Evolutionary conservation across 1,140 invertebrate species (phyloP), one percentile per base, ranked within the genome.

Genomic region (Plutomurus gul): DNA sequence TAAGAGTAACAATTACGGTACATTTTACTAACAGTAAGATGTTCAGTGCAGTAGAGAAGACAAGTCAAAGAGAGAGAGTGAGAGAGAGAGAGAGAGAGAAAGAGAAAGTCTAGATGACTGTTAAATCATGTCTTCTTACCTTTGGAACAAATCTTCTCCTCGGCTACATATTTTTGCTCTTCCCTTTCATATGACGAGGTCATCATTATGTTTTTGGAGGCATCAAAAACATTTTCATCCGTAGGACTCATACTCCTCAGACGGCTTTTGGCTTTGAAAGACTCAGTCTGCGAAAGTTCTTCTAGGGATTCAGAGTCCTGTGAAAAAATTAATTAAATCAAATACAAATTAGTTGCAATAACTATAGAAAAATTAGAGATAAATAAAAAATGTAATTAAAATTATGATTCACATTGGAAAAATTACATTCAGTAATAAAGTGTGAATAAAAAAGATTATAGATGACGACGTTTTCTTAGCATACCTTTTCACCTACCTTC

Each of bases 261-360:
- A 4, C 36, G 36, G 11, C 37, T 60, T 74, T 82, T 81, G 10
- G 43, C 40, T 75, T 78, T 81, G 75, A 82, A 79, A 20, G 81
- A 71, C 33, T 81, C 76, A 37, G 78, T 70, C 70, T 83, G 82
- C 6, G 83, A 80, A 47, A 89, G 81, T 75, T 91, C 90, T 84
- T 90, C 90, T 1, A 91, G 88, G 11, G 90, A 91, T 85, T 92
- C 91, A 0, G 90, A 91, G 83, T 91, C 90, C 91, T 91, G 81
- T 16, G n/a, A 70, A n/a, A 76, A 56, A 71, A 71, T 71, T 71
- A 43, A n/a, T 43, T n/a, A 43, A 43, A 2, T 43, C 39, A 13
- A 13, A 1, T 8, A 13, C 11, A 43, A 43, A 13, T 43, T 43
- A 43, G 39, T 13, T 8, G 11, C 8, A 51, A 16, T 16, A 47